These are phyloP conservation scores for Dascyllus trimaculatus DNA, from an alignment of 2,113 vertebrate genomes.

Conservation along the genomic window DNA sequence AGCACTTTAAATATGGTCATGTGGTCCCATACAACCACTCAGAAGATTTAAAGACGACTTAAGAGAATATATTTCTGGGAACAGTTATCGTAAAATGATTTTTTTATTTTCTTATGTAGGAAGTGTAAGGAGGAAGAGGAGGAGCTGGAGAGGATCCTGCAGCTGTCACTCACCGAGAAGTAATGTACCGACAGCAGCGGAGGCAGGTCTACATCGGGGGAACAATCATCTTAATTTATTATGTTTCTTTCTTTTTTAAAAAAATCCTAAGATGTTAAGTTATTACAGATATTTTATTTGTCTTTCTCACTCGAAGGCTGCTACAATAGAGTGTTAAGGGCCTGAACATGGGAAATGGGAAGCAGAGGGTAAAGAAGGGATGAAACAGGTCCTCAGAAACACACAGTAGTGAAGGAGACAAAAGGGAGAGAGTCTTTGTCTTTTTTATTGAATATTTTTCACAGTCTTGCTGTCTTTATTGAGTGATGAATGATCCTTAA, in stretches of 20 bases:
- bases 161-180: slow-evolving; percentile 94
- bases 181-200: slow-evolving; percentile 75
- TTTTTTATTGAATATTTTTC: slow-evolving; percentile 73
- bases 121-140: slow-evolving; percentile 87
- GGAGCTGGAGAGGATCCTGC: slow-evolving; percentile 92
- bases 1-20: too few species aligned
- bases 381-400: slow-evolving; percentile 31
- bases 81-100: not conserved
- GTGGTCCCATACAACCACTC: not conserved
- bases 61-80: not conserved
- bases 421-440: slow-evolving; percentile 54
- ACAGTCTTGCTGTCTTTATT: slow-evolving; percentile 76
- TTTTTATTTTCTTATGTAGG: slow-evolving; percentile 59
- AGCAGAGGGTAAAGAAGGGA: not conserved
- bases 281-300: slow-evolving; percentile 81
- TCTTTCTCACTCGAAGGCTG: slow-evolving; percentile 71
- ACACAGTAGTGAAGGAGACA: slow-evolving; percentile 39
- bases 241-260: slow-evolving; percentile 64
- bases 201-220: slow-evolving; percentile 53
- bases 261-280: slow-evolving; percentile 82
- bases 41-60: not conserved
- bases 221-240: slow-evolving; percentile 82
- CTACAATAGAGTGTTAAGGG: slow-evolving; percentile 52
- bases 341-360: slow-evolving; percentile 28
- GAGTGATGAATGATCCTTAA: slow-evolving; percentile 77